A percentile compares a stretch with the other conserved stretches of the same genome.
Evolutionary conservation across 2,113 vertebrate genomes (phyloP).

Genomic region (Pipa parva): DNA sequence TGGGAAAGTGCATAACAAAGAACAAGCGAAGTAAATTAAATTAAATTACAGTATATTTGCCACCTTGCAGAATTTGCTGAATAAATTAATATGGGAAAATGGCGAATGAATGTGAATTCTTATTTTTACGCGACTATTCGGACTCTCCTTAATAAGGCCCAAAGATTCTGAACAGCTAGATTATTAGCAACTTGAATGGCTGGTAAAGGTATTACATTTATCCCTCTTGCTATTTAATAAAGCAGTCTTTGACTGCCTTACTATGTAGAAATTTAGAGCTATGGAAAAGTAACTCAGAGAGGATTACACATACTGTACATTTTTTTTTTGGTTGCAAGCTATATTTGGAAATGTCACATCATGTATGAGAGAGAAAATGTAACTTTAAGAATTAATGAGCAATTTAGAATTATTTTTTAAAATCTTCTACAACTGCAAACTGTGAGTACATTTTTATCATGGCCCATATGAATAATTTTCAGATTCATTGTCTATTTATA

Average conservation of each 20-base stretch:
- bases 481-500: too few species aligned
- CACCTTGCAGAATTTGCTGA: too few species aligned
- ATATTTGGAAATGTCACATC: not conserved
- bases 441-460: too few species aligned
- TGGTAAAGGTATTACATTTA: not conserved
- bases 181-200: conserved; percentile 18
- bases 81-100: too few species aligned
- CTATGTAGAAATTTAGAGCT: not conserved
- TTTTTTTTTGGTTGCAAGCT: not conserved
- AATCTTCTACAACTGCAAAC: too few species aligned
- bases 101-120: too few species aligned
- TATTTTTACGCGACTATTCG: too few species aligned
- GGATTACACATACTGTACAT: not conserved
- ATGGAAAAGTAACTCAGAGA: not conserved
- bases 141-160: too few species aligned
- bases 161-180: conserved; percentile 7
- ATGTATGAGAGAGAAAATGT: not conserved
- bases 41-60: too few species aligned
- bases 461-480: too few species aligned
- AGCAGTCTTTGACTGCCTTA: not conserved
- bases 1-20: too few species aligned
- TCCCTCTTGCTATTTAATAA: not conserved
- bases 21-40: too few species aligned
- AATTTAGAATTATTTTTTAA: not conserved
- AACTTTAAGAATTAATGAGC: not conserved